These are phyloP conservation scores for Morelia viridis DNA, from an alignment of 2,797 vertebrate genomes.

Conservation along the genomic window DNA sequence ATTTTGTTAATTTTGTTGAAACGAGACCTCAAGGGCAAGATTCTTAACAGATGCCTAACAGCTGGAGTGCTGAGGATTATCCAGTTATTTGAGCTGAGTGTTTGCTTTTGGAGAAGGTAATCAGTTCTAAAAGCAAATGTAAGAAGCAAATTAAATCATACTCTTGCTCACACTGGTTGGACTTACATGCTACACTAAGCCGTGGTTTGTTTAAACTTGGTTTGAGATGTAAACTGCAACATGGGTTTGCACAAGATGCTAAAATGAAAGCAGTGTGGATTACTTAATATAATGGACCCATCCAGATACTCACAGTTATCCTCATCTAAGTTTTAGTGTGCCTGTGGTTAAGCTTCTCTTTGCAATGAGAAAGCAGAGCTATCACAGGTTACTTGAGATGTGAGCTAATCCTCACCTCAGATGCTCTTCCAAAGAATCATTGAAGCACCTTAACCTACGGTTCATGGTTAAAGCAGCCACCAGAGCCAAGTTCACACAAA, in stretches of 20 bases:
- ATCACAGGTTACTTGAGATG: not conserved
- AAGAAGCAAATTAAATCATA: not conserved
- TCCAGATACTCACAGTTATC: too few relatives aligned
- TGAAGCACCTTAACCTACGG: not conserved
- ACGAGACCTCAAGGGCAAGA: constrained; percentile 9
- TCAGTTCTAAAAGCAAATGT: not conserved
- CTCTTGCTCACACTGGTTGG: not conserved
- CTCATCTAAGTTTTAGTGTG: not conserved
- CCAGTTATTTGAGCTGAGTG: not conserved
- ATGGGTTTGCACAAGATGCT: not conserved
- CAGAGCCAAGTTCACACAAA: not conserved
- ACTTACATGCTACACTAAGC: not conserved
- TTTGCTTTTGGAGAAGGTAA: not conserved
- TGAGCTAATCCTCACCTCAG: not conserved
- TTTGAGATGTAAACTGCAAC: not conserved
- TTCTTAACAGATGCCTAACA: not conserved
- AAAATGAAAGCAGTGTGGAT: not conserved
- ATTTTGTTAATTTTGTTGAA: not conserved
- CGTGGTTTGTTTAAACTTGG: not conserved
- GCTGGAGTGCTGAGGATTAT: not conserved
- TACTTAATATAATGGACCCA: not conserved
- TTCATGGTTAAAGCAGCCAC: not conserved
- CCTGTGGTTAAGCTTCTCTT: not conserved
- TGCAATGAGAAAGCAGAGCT: not conserved
- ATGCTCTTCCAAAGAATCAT: not conserved